These are phyloP conservation scores for Phaetusa simplex DNA, from an alignment of 2,113 vertebrate genomes.

Conservation along the genomic window DNA sequence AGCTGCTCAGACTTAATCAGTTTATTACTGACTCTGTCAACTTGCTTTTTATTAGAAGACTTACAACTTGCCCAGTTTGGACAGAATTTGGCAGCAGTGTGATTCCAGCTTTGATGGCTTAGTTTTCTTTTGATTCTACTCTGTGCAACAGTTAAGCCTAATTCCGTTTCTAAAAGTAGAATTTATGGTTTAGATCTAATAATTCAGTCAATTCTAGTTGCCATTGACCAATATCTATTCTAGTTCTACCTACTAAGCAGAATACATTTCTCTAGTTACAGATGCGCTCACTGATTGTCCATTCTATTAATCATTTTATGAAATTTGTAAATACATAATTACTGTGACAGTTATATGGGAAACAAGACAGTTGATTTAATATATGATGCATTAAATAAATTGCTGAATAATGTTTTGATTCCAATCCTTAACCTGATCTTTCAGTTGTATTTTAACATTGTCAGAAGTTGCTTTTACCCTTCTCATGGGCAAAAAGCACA, in stretches of 20 bases:
- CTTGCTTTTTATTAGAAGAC: background rate
- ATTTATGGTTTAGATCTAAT: background rate
- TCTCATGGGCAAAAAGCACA: background rate
- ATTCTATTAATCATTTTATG: background rate
- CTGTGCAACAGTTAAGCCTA: background rate
- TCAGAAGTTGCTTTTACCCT: background rate
- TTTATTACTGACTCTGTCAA: conserved; percentile 4
- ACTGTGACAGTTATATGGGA: background rate
- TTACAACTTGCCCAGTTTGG: background rate
- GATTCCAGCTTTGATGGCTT: background rate
- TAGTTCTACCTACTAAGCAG: background rate
- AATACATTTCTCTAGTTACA: background rate
- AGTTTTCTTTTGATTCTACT: background rate
- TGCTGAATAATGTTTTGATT: background rate
- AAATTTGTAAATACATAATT: background rate
- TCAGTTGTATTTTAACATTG: background rate
- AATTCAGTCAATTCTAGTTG: background rate
- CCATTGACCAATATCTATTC: background rate
- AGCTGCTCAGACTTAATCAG: background rate
- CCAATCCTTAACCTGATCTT: background rate
- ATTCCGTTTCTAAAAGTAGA: background rate
- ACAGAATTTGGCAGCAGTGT: background rate
- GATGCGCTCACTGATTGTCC: background rate
- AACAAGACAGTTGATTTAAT: background rate
- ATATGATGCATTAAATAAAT: background rate